phyloP scores from a whole-genome alignment of 2,797 vertebrate species.

The Tragopan temminckii region DNA sequence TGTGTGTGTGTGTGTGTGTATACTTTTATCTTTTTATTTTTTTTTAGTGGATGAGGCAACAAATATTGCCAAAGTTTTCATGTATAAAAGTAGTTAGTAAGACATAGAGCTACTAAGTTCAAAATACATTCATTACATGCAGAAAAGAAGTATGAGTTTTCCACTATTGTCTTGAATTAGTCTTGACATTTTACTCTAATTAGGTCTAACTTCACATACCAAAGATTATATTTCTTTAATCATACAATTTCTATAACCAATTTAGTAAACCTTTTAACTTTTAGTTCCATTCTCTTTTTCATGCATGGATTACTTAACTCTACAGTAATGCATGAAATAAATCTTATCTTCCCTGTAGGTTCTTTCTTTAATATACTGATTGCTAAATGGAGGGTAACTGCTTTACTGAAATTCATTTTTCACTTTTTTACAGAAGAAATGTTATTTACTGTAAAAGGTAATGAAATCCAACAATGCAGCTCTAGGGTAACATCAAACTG shows the following conservation, averaged over 20 bases:
- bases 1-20: no score
- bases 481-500: slow-evolving; percentile 51
- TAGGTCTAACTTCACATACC: not conserved
- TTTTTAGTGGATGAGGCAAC: not conserved
- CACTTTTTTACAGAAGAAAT: slow-evolving; percentile 41
- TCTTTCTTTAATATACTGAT: slow-evolving; percentile 11
- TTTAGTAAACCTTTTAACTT: not conserved
- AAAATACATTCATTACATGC: not conserved
- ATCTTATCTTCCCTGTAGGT: not conserved
- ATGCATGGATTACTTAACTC: not conserved
- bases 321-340: not conserved
- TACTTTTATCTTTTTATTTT: no score
- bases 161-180: not conserved
- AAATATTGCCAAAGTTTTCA: not conserved
- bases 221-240: not conserved
- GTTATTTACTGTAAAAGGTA: slow-evolving; percentile 64
- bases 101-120: not conserved
- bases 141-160: not conserved
- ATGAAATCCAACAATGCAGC: slow-evolving; percentile 35
- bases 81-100: not conserved
- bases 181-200: not conserved
- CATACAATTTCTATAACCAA: not conserved
- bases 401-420: slow-evolving; percentile 50
- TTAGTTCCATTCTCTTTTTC: slow-evolving; percentile 14
- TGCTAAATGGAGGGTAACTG: slow-evolving; percentile 47